Conservation (phyloP, 2,888 invertebrate species). For the Mimas tiliae region DNA sequence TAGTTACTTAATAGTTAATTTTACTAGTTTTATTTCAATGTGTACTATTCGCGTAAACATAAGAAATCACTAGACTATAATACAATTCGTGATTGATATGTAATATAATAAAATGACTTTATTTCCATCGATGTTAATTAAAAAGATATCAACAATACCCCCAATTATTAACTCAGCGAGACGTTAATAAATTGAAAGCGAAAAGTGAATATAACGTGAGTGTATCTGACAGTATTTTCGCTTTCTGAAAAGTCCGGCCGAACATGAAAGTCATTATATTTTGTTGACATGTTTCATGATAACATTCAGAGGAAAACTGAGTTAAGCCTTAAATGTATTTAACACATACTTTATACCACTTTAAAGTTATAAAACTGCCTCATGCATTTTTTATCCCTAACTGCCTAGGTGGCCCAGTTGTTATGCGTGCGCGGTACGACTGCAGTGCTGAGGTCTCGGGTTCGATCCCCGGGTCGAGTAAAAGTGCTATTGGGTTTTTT, state of each 20-base stretch:
- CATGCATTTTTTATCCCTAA: too few relatives aligned
- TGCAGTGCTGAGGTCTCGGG: too few relatives aligned
- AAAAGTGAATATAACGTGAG: background rate
- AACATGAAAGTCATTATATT: background rate
- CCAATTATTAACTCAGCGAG: background rate
- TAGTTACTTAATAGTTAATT: too few relatives aligned
- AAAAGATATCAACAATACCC: background rate
- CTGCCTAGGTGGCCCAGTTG: too few relatives aligned
- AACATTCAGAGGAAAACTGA: background rate
- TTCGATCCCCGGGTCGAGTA: too few relatives aligned
- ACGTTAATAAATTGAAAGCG: conserved; percentile 2
- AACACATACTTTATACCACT: too few relatives aligned
- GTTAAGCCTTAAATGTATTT: background rate
- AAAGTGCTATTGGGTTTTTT: too few relatives aligned
- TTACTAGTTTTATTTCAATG: too few relatives aligned
- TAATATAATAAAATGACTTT: background rate
- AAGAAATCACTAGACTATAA: too few relatives aligned
- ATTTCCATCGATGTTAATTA: background rate
- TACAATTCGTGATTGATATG: background rate
- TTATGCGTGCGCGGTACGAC: too few relatives aligned
- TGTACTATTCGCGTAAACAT: too few relatives aligned
- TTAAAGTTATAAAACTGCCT: too few relatives aligned
- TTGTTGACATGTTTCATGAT: background rate
- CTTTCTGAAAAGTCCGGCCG: background rate
- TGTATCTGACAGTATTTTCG: conserved; percentile 18